These are phyloP conservation scores for Sclerurus mexicanus DNA, from an alignment of 2,113 vertebrate species.

Conservation along the genomic window DNA sequence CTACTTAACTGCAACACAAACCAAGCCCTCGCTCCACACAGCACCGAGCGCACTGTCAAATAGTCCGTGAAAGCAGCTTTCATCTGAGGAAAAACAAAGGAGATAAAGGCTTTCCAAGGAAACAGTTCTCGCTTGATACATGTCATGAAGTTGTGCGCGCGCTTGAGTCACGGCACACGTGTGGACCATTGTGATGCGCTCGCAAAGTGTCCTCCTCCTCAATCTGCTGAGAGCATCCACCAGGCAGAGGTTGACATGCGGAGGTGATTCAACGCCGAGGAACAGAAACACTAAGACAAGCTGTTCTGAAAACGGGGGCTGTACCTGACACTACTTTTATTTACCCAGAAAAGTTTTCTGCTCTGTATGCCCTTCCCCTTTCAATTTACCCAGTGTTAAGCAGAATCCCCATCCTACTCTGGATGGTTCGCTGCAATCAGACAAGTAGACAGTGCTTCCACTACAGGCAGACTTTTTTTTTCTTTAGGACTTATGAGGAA, in stretches of 20 bases:
- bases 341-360: neutral
- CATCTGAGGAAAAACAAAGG: neutral
- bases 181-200: neutral
- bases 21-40: neutral
- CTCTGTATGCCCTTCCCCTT: neutral
- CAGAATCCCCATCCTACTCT: neutral
- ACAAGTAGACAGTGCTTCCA: neutral
- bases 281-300: neutral
- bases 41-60: neutral
- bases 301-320: neutral
- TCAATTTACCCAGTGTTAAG: neutral
- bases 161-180: slow-evolving; percentile 19
- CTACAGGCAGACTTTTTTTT: neutral
- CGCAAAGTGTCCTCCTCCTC: slow-evolving; percentile 44
- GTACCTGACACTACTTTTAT: neutral
- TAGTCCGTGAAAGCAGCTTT: neutral
- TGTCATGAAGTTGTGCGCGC: neutral
- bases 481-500: neutral
- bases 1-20: neutral
- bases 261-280: neutral
- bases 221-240: slow-evolving; percentile 23
- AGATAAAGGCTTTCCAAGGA: neutral
- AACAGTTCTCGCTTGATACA: neutral
- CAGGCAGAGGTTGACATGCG: slow-evolving; percentile 22
- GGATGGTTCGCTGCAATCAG: neutral